Conservation (phyloP, 2,888 invertebrate species). For the Scrobipalpa costella region DNA sequence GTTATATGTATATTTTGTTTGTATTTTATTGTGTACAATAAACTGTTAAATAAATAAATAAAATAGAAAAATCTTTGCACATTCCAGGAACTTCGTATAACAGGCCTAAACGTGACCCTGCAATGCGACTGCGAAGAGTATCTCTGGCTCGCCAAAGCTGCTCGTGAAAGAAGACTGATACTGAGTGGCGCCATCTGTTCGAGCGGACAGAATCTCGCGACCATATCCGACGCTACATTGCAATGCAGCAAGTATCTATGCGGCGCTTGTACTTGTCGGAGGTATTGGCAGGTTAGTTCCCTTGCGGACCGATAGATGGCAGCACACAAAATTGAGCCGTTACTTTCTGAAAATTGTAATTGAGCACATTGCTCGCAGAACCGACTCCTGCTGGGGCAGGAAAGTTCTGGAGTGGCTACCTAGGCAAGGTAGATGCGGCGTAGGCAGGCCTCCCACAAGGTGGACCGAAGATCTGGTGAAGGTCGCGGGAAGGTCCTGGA, state of each 20-base stretch:
- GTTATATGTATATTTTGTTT: too few relatives aligned
- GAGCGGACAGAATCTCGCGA: not conserved
- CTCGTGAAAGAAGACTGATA: not conserved
- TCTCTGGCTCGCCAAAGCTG: conserved; percentile 1
- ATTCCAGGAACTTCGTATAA: conserved; percentile 9
- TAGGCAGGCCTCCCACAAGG: too few relatives aligned
- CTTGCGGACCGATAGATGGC: not conserved
- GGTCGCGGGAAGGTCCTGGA: too few relatives aligned
- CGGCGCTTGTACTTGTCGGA: not conserved
- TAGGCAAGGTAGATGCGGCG: too few relatives aligned
- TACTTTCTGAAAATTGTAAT: too few relatives aligned
- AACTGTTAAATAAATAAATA: too few relatives aligned
- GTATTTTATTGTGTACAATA: too few relatives aligned
- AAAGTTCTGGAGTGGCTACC: too few relatives aligned
- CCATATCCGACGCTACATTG: not conserved
- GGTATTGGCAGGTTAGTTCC: conserved; percentile 14
- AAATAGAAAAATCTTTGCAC: not conserved
- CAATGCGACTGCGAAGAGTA: conserved; percentile 10
- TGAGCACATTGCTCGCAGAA: too few relatives aligned
- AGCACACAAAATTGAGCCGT: not conserved
- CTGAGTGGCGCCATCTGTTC: conserved; percentile 4
- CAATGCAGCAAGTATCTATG: not conserved
- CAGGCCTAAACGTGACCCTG: conserved; percentile 14
- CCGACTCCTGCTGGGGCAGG: too few relatives aligned
- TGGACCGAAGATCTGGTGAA: too few relatives aligned